These are phyloP conservation scores for Coccyzus lansbergi DNA, from an alignment of 2,797 vertebrate genomes.

Conservation along the genomic window DNA sequence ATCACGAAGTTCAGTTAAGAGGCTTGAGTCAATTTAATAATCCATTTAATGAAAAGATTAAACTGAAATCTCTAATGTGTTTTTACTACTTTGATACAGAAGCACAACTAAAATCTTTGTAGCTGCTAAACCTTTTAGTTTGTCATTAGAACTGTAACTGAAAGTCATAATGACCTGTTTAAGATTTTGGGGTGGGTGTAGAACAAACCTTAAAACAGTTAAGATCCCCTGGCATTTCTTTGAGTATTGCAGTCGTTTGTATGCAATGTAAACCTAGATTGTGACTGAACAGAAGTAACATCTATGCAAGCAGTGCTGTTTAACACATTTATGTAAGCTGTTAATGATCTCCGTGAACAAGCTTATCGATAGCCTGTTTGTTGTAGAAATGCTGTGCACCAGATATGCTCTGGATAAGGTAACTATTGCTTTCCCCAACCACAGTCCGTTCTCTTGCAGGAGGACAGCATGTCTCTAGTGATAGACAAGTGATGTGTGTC, in stretches of 20 bases:
- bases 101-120: not conserved
- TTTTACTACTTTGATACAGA: not conserved
- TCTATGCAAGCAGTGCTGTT: not conserved
- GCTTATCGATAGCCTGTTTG: conserved; percentile 5
- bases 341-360: conserved; percentile 22
- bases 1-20: not conserved
- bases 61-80: not conserved
- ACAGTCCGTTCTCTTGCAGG: conserved; percentile 19
- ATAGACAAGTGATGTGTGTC: conserved; percentile 1
- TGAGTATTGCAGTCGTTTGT: conserved; percentile 33
- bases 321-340: not conserved
- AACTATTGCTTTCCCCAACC: conserved; percentile 11
- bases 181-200: not conserved
- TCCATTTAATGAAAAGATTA: not conserved
- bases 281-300: conserved; percentile 45
- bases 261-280: conserved; percentile 34
- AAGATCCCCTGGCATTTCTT: conserved; percentile 73
- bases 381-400: not conserved
- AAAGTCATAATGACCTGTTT: not conserved
- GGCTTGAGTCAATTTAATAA: not conserved
- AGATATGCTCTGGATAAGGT: not conserved
- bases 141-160: not conserved
- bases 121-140: not conserved
- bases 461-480: conserved; percentile 32
- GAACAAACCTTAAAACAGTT: conserved; percentile 64